These are phyloP conservation scores for Epistrophe eligans DNA, from an alignment of 2,888 invertebrate species.

Conservation along the genomic window DNA sequence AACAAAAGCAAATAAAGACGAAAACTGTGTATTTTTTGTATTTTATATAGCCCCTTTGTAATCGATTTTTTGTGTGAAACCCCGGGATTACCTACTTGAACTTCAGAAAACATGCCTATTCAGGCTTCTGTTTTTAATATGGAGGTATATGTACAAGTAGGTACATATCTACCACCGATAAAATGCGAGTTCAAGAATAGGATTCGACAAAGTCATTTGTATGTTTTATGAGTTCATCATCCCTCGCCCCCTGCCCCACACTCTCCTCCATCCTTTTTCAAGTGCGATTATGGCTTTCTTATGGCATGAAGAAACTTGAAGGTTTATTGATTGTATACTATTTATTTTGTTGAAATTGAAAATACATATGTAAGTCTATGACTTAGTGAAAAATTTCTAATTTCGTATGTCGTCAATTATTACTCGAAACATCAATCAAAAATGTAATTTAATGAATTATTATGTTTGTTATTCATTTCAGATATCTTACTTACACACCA, in stretches of 20 bases:
- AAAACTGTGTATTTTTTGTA: constrained; percentile 47
- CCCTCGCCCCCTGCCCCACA: background rate
- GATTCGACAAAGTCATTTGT: constrained; percentile 18
- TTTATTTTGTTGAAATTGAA: constrained; percentile 62
- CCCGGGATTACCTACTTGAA: constrained; percentile 8
- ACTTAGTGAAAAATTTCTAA: constrained; percentile 2
- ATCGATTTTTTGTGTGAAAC: constrained; percentile 53
- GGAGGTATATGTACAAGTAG: no score
- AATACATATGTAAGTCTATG: background rate
- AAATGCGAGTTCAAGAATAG: constrained; percentile 11
- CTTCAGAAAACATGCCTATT: constrained; percentile 32
- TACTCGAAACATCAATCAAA: constrained; percentile 7
- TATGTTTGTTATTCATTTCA: constrained; percentile 61
- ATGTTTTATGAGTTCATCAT: background rate
- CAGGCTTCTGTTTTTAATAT: constrained; percentile 26
- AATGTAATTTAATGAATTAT: constrained; percentile 47
- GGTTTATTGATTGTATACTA: constrained; percentile 65
- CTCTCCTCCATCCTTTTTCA: background rate
- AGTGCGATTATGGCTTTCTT: constrained; percentile 28
- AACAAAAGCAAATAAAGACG: constrained; percentile 53
- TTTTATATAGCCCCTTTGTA: constrained; percentile 25
- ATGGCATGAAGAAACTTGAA: constrained; percentile 65
- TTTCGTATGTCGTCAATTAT: constrained; percentile 32
- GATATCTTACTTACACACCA: constrained; percentile 29
- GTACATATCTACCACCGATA: background rate